phyloP scores from a whole-genome alignment of 2,797 vertebrate genomes.

The Arnoldichthys spilopterus region DNA sequence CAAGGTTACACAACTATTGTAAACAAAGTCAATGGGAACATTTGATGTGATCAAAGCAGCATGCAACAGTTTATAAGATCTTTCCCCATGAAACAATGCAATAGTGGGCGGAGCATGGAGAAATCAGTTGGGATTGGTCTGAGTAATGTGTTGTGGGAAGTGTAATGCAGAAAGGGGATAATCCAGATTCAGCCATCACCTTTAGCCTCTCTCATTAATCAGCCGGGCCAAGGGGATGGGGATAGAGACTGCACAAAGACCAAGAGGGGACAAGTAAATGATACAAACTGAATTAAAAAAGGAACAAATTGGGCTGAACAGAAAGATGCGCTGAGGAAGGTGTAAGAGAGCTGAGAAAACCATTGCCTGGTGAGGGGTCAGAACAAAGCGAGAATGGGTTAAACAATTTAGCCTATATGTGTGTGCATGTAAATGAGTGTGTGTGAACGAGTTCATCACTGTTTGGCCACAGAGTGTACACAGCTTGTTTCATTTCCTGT shows the following conservation, averaged over 20 bases:
- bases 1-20: background rate
- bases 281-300: background rate
- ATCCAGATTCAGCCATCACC: constrained; percentile 67
- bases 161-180: constrained; percentile 54
- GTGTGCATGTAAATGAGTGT: constrained; percentile 38
- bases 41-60: background rate
- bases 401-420: constrained; percentile 35
- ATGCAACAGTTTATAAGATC: background rate
- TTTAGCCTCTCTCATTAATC: constrained; percentile 67
- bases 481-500: constrained; percentile 83
- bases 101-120: background rate
- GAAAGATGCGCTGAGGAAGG: background rate
- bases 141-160: constrained; percentile 9
- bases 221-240: constrained; percentile 58
- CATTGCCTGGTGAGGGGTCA: background rate
- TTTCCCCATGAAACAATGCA: background rate
- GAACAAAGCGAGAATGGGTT: constrained; percentile 2
- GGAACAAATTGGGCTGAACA: background rate
- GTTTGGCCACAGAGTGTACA: constrained; percentile 75
- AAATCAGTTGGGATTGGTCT: background rate
- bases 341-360: background rate
- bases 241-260: background rate
- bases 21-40: background rate
- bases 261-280: constrained; percentile 17
- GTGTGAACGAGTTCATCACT: constrained; percentile 61